A percentile compares a stretch with the other conserved stretches of the same genome.
Evolutionary conservation across 2,888 invertebrate genomes (phyloP).

Genomic region (Cephus pygmeus): DNA sequence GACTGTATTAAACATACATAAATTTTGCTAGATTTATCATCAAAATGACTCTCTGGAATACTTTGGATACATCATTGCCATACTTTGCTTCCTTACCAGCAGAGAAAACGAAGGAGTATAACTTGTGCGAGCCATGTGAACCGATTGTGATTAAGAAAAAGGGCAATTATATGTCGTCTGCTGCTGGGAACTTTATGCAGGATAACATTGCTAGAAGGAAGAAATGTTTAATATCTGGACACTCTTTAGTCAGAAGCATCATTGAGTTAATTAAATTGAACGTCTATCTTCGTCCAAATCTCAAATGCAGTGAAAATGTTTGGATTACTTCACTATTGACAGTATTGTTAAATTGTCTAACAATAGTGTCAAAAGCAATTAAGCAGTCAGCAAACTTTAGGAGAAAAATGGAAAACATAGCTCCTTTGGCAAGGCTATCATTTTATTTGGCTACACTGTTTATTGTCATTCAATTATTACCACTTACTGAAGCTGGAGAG

Average conservation of each 20-base stretch:
- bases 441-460: slow-evolving; percentile 47
- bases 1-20: not conserved
- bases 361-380: slow-evolving; percentile 37
- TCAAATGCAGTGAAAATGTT: slow-evolving; percentile 23
- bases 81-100: not conserved
- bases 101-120: not conserved
- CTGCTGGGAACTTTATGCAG: too few species aligned
- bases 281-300: slow-evolving; percentile 4
- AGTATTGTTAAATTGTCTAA: slow-evolving; percentile 50
- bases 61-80: not conserved
- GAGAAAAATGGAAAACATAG: slow-evolving; percentile 35
- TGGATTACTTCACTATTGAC: slow-evolving; percentile 27
- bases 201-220: too few species aligned
- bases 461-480: slow-evolving; percentile 49
- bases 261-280: not conserved
- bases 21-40: not conserved
- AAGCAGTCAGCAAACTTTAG: slow-evolving; percentile 40
- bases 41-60: not conserved
- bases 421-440: slow-evolving; percentile 45
- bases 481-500: slow-evolving; percentile 49
- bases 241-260: not conserved
- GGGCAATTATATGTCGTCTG: not conserved
- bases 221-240: too few species aligned
- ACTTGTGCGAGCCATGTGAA: not conserved
- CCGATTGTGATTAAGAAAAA: not conserved